Percentiles rank a stretch among this genome's conserved stretches.
Conservation (phyloP, 2,797 vertebrate species). For the Xiphophorus birchmanni region DNA sequence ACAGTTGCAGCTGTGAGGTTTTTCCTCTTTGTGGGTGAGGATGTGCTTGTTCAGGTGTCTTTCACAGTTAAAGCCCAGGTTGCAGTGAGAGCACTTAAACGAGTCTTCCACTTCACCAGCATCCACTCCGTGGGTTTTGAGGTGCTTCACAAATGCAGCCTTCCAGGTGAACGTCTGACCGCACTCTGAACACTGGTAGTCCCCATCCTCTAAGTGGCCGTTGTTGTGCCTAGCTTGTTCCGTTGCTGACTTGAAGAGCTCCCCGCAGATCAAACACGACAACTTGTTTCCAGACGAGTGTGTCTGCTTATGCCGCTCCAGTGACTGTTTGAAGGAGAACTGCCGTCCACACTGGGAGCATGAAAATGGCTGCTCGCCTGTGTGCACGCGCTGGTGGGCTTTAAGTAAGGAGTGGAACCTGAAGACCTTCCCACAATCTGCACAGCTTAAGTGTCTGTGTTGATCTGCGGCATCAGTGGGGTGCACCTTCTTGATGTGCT, state of each 20-base stretch:
- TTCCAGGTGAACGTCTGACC: slow-evolving; percentile 73
- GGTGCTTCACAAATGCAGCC: slow-evolving; percentile 74
- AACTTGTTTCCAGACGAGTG: slow-evolving; percentile 71
- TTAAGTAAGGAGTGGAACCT: slow-evolving; percentile 74
- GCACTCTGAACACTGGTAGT: slow-evolving; percentile 69
- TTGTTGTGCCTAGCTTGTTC: slow-evolving; percentile 60
- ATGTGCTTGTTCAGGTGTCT: slow-evolving; percentile 66
- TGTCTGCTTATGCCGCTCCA: slow-evolving; percentile 80
- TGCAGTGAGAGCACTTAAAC: slow-evolving; percentile 65
- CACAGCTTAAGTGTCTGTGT: slow-evolving; percentile 63
- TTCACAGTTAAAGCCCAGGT: slow-evolving; percentile 60
- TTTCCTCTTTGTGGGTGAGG: slow-evolving; percentile 66
- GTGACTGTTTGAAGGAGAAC: slow-evolving; percentile 82
- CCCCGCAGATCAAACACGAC: slow-evolving; percentile 74
- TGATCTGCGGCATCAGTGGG: slow-evolving; percentile 7
- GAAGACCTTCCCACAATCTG: slow-evolving; percentile 79
- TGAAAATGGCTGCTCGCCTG: slow-evolving; percentile 78
- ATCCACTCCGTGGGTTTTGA: slow-evolving; percentile 62
- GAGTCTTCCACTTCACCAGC: slow-evolving; percentile 1
- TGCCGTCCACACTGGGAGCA: slow-evolving; percentile 76
- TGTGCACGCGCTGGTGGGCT: slow-evolving; percentile 79
- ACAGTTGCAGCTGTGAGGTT: slow-evolving; percentile 69
- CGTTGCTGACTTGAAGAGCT: slow-evolving; percentile 70
- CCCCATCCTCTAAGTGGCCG: slow-evolving; percentile 65
- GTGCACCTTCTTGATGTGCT: slow-evolving; percentile 43